A percentile compares a stretch with the other conserved stretches of the same genome.
These are phyloP conservation scores for Argyrosomus japonicus DNA, from an alignment of 2,113 vertebrate species.

Conservation along the genomic window DNA sequence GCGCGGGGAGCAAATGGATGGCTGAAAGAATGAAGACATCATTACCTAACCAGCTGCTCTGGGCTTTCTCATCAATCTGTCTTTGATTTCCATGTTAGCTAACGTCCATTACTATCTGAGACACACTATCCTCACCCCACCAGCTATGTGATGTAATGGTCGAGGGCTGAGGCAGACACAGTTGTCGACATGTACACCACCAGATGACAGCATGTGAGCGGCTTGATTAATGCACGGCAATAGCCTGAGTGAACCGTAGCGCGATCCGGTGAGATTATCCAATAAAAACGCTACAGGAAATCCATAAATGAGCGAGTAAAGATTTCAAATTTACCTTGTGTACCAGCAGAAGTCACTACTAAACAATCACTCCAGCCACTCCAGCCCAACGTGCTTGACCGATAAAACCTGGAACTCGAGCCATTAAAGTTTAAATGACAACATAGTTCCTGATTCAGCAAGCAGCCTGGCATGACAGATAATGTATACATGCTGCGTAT, in stretches of 20 bases:
- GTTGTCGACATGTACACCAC: background rate
- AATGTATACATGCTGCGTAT: constrained; percentile 46
- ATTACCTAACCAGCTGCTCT: constrained; percentile 67
- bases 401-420: background rate
- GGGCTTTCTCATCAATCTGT: constrained; percentile 62
- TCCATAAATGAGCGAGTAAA: constrained; percentile 7
- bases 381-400: background rate
- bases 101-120: constrained; percentile 44
- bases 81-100: constrained; percentile 51
- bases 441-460: constrained; percentile 29
- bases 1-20: constrained; percentile 52
- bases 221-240: background rate
- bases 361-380: background rate
- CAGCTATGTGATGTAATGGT: constrained; percentile 18
- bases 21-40: constrained; percentile 62
- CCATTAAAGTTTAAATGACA: constrained; percentile 27
- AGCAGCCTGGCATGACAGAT: constrained; percentile 35
- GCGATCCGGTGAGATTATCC: background rate
- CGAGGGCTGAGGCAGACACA: background rate
- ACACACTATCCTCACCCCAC: constrained; percentile 6
- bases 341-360: background rate
- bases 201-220: background rate
- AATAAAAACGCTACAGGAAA: constrained; percentile 16
- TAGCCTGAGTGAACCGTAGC: background rate
- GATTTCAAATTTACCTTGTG: background rate